Conservation (phyloP, 2,888 invertebrate species). For the Aspidiotus rigidus region DNA sequence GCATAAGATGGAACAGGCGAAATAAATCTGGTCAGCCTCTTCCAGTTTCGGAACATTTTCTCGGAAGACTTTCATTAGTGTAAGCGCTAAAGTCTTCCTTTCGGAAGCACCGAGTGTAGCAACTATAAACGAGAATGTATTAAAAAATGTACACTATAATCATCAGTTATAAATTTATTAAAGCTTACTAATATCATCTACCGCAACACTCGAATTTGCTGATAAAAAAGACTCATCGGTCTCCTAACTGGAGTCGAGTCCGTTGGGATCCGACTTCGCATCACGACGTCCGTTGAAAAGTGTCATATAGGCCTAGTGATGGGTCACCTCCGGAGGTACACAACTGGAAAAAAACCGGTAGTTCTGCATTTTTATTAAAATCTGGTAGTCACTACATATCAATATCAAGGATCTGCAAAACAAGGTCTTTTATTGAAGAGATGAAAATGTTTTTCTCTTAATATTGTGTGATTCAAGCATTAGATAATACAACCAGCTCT, state of each 20-base stretch:
- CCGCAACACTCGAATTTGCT: background rate
- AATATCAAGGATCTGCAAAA: too few relatives aligned
- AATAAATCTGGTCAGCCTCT: background rate
- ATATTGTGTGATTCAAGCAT: too few relatives aligned
- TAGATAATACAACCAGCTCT: too few relatives aligned
- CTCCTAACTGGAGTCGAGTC: background rate
- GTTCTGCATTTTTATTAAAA: too few relatives aligned
- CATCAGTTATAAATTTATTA: background rate
- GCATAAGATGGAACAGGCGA: background rate
- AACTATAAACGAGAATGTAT: background rate
- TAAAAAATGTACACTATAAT: background rate
- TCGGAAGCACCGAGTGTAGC: background rate
- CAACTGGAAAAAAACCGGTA: too few relatives aligned
- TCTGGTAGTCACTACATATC: too few relatives aligned
- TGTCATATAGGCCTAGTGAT: too few relatives aligned
- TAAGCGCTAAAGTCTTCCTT: constrained; percentile 1
- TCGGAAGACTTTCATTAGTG: background rate
- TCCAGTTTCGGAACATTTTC: background rate
- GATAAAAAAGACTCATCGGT: background rate
- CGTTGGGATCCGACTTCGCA: background rate
- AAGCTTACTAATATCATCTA: background rate
- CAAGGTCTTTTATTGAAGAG: too few relatives aligned
- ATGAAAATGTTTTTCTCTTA: too few relatives aligned
- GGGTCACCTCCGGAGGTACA: too few relatives aligned
- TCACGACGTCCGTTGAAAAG: too few relatives aligned